A percentile compares a stretch with the other conserved stretches of the same genome.
These are phyloP conservation scores for Drosophila ohnishii DNA, from an alignment of 1,140 invertebrate species.

Conservation along the genomic window DNA sequence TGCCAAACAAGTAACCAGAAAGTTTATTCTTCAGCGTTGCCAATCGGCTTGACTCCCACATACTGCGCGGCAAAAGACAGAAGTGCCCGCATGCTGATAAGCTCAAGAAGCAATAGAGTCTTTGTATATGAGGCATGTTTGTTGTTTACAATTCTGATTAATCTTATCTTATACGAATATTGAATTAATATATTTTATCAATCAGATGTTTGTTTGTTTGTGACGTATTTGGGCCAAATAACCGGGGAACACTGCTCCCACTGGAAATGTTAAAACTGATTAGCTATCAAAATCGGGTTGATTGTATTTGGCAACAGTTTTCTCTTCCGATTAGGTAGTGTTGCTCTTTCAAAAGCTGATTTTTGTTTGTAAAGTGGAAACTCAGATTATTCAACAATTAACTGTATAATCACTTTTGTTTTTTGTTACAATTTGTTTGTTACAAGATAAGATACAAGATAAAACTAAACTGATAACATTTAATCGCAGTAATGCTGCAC, in stretches of 20 bases:
- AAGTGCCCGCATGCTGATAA: constrained; percentile 22
- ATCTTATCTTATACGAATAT: background rate
- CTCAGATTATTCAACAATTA: background rate
- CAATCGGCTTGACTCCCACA: too few species aligned
- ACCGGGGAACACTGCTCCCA: background rate
- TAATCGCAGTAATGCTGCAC: too few species aligned
- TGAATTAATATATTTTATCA: background rate
- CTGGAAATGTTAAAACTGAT: too few species aligned
- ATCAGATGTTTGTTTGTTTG: background rate
- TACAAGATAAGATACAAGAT: background rate
- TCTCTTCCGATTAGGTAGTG: background rate
- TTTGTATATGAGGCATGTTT: background rate
- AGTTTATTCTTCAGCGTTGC: too few species aligned
- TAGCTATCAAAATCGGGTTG: background rate
- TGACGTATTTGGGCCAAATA: background rate
- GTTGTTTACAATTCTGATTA: background rate
- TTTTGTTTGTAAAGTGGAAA: background rate
- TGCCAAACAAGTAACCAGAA: too few species aligned
- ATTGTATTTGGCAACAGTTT: background rate
- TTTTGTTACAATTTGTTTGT: background rate
- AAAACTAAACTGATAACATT: background rate
- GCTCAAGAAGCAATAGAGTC: constrained; percentile 39
- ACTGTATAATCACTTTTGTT: background rate
- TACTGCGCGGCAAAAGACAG: constrained; percentile 17
- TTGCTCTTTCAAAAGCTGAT: background rate